A percentile compares a stretch with the other conserved stretches of the same genome.
These are phyloP conservation scores for Pachycephus smyrnensis DNA, from an alignment of 2,888 invertebrate genomes.

Conservation along the genomic window DNA sequence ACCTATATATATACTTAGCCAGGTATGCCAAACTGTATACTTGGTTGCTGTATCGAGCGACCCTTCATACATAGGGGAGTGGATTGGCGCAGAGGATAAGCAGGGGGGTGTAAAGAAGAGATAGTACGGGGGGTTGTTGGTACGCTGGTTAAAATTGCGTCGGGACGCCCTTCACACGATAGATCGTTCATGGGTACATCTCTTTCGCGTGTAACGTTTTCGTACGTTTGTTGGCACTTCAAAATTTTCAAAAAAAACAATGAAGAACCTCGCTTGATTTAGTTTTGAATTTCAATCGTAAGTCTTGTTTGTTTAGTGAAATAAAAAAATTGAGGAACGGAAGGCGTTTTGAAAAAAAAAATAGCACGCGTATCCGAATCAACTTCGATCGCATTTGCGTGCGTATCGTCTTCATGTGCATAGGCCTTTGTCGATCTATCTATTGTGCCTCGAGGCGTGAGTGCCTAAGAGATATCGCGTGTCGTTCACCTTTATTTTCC, in stretches of 20 bases:
- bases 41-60: not conserved
- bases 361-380: not conserved
- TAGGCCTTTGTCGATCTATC: not conserved
- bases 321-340: too few species aligned
- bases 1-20: not conserved
- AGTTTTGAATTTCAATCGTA: not conserved
- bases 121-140: not conserved
- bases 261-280: too few species aligned
- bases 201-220: not conserved
- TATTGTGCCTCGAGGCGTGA: not conserved
- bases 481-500: not conserved
- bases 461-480: not conserved
- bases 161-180: not conserved
- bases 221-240: not conserved
- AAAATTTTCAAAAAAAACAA: not conserved
- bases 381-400: not conserved
- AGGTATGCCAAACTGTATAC: not conserved
- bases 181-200: not conserved
- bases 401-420: not conserved
- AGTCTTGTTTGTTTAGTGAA: not conserved
- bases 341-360: not conserved
- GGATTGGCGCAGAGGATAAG: not conserved
- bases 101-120: not conserved
- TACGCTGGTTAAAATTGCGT: not conserved
- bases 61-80: not conserved